Evolutionary conservation across 2,113 vertebrate species (phyloP).

Genomic region (Hemibagrus wyckioides): DNA sequence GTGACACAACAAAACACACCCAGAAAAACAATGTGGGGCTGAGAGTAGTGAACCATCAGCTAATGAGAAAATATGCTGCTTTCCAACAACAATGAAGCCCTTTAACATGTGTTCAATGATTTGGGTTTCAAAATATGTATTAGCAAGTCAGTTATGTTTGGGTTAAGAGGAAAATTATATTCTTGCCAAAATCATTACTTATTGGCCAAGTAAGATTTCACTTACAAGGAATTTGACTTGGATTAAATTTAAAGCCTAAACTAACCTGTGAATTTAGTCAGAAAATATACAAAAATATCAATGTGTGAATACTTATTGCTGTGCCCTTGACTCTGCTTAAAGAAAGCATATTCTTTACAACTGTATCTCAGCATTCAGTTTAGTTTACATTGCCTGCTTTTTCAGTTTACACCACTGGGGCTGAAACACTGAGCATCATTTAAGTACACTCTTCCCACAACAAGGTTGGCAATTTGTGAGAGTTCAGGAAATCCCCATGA

Average conservation of each 20-base stretch:
- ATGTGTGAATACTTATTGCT: neutral
- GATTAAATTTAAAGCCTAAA: neutral
- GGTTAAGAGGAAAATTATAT: neutral
- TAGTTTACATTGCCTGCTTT: neutral
- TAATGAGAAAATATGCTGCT: neutral
- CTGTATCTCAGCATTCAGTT: neutral
- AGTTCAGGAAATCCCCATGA: conserved; percentile 36
- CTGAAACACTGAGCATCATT: neutral
- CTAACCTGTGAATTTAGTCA: neutral
- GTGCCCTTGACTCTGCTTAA: neutral
- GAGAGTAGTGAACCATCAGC: neutral
- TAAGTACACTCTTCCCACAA: neutral
- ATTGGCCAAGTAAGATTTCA: neutral
- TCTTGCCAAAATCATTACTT: neutral
- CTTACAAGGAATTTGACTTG: neutral
- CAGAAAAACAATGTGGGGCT: neutral
- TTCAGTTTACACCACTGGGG: neutral
- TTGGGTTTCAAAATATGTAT: neutral
- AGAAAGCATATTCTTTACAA: neutral
- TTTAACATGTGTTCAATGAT: neutral
- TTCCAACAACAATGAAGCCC: neutral
- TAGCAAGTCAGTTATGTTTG: neutral
- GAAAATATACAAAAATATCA: neutral
- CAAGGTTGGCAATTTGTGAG: neutral
- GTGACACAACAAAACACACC: neutral